These are phyloP conservation scores for Acinonyx jubatus DNA, from an alignment of 2,113 vertebrate genomes.

Conservation along the genomic window DNA sequence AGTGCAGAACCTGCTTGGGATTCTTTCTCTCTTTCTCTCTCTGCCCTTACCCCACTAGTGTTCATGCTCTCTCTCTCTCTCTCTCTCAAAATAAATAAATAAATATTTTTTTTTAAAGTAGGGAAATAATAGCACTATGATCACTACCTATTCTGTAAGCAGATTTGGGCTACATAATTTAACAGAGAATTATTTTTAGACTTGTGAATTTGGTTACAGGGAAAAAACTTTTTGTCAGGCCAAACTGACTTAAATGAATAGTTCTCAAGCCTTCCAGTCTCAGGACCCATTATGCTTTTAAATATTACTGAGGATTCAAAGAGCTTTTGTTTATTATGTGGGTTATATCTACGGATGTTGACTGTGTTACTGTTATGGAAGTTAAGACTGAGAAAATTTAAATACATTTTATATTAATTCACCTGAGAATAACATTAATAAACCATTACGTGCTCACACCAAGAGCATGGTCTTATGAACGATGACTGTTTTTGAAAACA, in stretches of 20 bases:
- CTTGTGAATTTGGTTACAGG: not conserved
- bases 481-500: constrained; percentile 15
- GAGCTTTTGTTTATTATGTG: not conserved
- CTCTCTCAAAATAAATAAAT: too few relatives aligned
- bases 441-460: not conserved
- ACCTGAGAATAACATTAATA: not conserved
- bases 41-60: too few relatives aligned
- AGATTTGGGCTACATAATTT: not conserved
- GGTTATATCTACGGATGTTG: not conserved
- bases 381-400: not conserved
- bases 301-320: not conserved
- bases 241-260: not conserved
- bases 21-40: too few relatives aligned
- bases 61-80: too few relatives aligned
- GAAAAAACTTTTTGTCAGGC: not conserved
- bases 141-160: not conserved
- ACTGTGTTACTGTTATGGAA: not conserved
- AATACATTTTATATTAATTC: not conserved
- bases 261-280: not conserved
- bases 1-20: too few relatives aligned
- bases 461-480: not conserved
- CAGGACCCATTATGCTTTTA: not conserved
- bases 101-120: too few relatives aligned
- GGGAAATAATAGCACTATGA: not conserved
- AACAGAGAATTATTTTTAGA: not conserved